phyloP scores from a whole-genome alignment of 2,888 invertebrate species.

The Muschampia plurimacula region DNA sequence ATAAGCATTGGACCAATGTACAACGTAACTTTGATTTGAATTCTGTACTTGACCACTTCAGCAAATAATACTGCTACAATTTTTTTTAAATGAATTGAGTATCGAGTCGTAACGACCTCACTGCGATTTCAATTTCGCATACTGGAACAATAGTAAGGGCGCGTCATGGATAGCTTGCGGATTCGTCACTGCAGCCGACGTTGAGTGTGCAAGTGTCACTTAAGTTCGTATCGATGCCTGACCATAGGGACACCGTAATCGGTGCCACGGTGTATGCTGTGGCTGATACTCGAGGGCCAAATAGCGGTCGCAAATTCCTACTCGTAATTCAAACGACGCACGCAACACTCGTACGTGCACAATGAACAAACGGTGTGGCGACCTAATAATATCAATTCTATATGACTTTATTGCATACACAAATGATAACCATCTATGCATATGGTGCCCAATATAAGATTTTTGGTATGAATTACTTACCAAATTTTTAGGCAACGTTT shows the following conservation, averaged over 20 bases:
- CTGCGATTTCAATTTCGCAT: conserved; percentile 69
- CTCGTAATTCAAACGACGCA: conserved; percentile 81
- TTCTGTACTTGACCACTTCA: background rate
- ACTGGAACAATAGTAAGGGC: conserved; percentile 75
- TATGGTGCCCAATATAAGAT: conserved; percentile 24
- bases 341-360: conserved; percentile 72
- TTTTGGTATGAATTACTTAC: conserved; percentile 19
- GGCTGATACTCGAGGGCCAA: conserved; percentile 67
- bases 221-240: conserved; percentile 53
- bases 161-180: conserved; percentile 68
- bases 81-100: conserved; percentile 41
- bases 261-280: conserved; percentile 75
- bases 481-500: conserved; percentile 1
- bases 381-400: conserved; percentile 75
- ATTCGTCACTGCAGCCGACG: conserved; percentile 71
- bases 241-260: conserved; percentile 74
- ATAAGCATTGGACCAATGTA: background rate
- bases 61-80: conserved; percentile 15
- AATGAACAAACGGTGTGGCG: conserved; percentile 74
- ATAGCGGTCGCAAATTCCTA: conserved; percentile 84
- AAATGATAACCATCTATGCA: conserved; percentile 46
- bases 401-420: conserved; percentile 58
- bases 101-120: conserved; percentile 67
- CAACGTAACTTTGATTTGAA: background rate
- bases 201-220: conserved; percentile 62